phyloP scores from a whole-genome alignment of 1,140 invertebrate species.

The Platorchestia sp. region DNA sequence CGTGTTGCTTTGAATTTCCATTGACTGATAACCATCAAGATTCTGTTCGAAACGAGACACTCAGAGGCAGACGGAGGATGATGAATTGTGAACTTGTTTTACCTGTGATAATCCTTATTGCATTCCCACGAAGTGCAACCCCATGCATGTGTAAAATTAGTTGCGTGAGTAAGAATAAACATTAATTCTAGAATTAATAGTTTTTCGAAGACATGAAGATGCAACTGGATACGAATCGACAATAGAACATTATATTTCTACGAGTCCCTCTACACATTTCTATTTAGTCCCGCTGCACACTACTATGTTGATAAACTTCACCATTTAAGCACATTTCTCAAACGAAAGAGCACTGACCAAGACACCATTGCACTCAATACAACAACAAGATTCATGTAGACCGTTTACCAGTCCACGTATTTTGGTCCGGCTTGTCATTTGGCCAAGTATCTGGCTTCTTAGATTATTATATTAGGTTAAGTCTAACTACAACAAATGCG shows the following conservation, averaged over 20 bases:
- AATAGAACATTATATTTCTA: not conserved
- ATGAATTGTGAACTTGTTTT: too few relatives aligned
- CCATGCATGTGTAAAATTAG: not conserved
- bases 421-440: too few relatives aligned
- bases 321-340: too few relatives aligned
- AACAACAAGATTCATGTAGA: not conserved
- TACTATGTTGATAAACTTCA: not conserved
- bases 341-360: not conserved
- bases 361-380: not conserved
- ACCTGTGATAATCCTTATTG: too few relatives aligned
- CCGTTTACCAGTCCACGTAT: not conserved
- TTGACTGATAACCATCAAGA: too few relatives aligned
- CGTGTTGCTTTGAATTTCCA: not conserved
- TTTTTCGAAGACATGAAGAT: not conserved
- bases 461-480: too few relatives aligned
- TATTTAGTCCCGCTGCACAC: not conserved
- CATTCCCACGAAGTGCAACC: too few relatives aligned
- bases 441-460: too few relatives aligned
- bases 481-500: too few relatives aligned
- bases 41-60: too few relatives aligned
- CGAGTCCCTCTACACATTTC: not conserved
- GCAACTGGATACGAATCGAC: not conserved
- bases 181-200: too few relatives aligned
- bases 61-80: too few relatives aligned
- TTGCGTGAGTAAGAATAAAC: not conserved